Conservation (phyloP, 1,140 invertebrate genomes). For the Sarcophaga bullata region DNA sequence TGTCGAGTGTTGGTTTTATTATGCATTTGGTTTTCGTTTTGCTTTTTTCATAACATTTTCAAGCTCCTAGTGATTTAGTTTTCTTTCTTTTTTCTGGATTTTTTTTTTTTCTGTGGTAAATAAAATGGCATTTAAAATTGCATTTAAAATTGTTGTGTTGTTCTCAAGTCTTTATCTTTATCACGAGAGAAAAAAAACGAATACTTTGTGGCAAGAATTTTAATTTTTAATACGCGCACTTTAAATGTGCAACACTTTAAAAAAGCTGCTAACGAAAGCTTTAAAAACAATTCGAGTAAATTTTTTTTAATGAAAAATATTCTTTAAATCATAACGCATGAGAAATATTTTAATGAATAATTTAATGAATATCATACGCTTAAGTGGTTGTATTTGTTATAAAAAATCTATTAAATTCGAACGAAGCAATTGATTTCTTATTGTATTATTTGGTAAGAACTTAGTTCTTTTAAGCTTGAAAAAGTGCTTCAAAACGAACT, state of each 20-base stretch:
- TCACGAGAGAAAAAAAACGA: background rate
- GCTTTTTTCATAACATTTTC: background rate
- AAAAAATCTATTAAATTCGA: too few species aligned
- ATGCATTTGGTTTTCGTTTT: constrained; percentile 15
- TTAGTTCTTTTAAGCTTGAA: too few species aligned
- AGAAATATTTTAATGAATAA: too few species aligned
- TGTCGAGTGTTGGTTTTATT: background rate
- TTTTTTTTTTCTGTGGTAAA: background rate
- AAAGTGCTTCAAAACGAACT: too few species aligned
- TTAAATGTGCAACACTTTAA: background rate
- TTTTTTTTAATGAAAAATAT: background rate
- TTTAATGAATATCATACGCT: too few species aligned
- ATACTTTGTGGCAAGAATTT: constrained; percentile 5
- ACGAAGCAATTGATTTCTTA: too few species aligned
- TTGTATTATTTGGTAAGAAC: too few species aligned
- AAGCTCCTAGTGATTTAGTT: background rate
- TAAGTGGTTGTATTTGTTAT: too few species aligned
- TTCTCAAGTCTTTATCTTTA: background rate
- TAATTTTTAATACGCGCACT: background rate
- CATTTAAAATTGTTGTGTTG: constrained; percentile 5
- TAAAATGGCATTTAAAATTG: background rate
- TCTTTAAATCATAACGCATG: too few species aligned
- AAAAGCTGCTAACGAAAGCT: background rate
- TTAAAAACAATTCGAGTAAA: background rate
- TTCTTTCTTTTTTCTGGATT: background rate